Percentiles rank a stretch among this genome's conserved stretches.
Conservation (phyloP, 2,888 invertebrate species). For the Meganola albula region DNA sequence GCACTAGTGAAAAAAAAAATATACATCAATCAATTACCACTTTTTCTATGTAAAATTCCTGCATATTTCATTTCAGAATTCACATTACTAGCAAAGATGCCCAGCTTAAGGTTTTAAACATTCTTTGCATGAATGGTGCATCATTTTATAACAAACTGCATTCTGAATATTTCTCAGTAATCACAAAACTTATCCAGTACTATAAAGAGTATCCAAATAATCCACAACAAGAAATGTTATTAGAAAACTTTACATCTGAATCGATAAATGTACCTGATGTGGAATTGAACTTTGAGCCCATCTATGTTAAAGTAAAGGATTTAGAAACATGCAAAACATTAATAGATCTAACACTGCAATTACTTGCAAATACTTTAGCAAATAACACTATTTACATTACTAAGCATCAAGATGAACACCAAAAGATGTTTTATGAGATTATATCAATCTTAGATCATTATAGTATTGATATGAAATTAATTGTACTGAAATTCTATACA, state of each 20-base stretch:
- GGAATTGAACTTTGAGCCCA: conserved; percentile 58
- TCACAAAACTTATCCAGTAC: conserved; percentile 60
- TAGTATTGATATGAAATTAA: conserved; percentile 54
- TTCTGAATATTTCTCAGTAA: conserved; percentile 63
- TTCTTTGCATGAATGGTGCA: conserved; percentile 69
- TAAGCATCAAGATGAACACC: conserved; percentile 30
- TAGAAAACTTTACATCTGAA: conserved; percentile 68
- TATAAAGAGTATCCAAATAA: conserved; percentile 41
- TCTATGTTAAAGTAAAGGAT: conserved; percentile 54
- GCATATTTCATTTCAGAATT: conserved; percentile 73
- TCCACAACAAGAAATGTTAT: conserved; percentile 27
- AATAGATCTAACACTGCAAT: conserved; percentile 49
- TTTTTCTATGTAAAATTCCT: too few species aligned
- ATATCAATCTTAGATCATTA: conserved; percentile 52
- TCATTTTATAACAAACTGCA: conserved; percentile 68
- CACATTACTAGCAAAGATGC: conserved; percentile 72
- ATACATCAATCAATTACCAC: background rate
- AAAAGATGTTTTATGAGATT: conserved; percentile 38
- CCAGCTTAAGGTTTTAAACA: conserved; percentile 75
- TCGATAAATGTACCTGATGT: conserved; percentile 52
- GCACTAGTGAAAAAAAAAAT: conserved; percentile 15
- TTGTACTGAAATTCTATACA: conserved; percentile 50
- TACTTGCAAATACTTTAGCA: conserved; percentile 57
- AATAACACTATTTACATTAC: conserved; percentile 45
- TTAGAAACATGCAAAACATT: conserved; percentile 49